Evolutionary conservation across 1,140 invertebrate species (phyloP).

Genomic region (Drosophila busckii): DNA sequence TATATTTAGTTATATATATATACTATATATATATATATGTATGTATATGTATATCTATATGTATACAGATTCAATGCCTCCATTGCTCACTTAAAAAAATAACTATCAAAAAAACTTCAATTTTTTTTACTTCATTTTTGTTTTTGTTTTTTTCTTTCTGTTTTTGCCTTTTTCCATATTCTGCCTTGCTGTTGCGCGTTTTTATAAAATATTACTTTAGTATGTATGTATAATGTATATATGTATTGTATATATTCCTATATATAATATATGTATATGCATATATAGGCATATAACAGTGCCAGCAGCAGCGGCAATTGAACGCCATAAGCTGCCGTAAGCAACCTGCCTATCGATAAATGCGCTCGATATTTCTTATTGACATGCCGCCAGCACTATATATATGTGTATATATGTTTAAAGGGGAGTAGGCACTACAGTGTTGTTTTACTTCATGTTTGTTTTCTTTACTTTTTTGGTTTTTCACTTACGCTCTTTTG

Average conservation of each 20-base stretch:
- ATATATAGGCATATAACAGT: slow-evolving; percentile 8
- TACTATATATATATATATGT: slow-evolving; percentile 46
- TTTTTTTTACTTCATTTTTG: slow-evolving; percentile 51
- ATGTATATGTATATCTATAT: slow-evolving; percentile 51
- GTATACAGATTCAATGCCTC: slow-evolving; percentile 58
- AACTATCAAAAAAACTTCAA: slow-evolving; percentile 74
- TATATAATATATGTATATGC: slow-evolving; percentile 39
- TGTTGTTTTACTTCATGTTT: slow-evolving; percentile 53
- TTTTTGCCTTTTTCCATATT: slow-evolving; percentile 18
- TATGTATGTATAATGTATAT: slow-evolving; percentile 72
- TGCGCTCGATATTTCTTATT: slow-evolving; percentile 40
- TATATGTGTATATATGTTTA: slow-evolving; percentile 16
- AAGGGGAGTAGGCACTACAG: slow-evolving; percentile 74
- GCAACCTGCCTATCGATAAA: too few relatives aligned
- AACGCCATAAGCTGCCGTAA: too few relatives aligned
- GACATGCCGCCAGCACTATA: too few relatives aligned
- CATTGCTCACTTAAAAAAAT: slow-evolving; percentile 74
- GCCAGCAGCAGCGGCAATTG: too few relatives aligned
- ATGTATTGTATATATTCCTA: slow-evolving; percentile 67
- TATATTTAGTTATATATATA: slow-evolving; percentile 44
- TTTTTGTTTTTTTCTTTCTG: slow-evolving; percentile 29
- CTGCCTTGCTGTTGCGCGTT: slow-evolving; percentile 33
- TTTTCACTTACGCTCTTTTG: slow-evolving; percentile 32
- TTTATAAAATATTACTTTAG: slow-evolving; percentile 77
- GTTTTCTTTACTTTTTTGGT: slow-evolving; percentile 32